Base-by-base conservation (phyloP, 2,113 vertebrate genomes). In the Eubucco bourcierii region DNA sequence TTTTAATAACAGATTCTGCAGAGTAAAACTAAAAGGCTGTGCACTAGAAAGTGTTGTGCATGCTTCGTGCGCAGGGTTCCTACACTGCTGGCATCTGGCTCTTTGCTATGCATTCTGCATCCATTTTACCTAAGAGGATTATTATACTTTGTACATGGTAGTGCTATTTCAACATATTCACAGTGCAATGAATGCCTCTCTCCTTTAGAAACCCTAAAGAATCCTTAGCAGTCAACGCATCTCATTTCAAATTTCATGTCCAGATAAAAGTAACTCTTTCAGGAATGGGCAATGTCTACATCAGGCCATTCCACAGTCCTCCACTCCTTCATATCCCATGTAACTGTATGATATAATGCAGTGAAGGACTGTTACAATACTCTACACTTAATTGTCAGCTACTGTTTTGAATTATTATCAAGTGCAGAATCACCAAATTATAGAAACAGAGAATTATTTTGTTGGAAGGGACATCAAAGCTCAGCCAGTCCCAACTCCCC, bases 371-470 rank as follows among this genome's bases (percentile, higher is more conserved):
- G 37, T 87, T 89, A 72, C 33, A 70, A 66, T 50, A 55, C 21
- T 65, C 76, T 94, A 90, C 77, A 64, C 34, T 85, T 95, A 94
- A 95, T 80, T 95, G 61, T 73, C 70, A 83, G 84, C 10, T 80
- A 44, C 58, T 80, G 52, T 82, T 90, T 86, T 59, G 37, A 90
- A 93, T 52, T 29, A 85, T 70, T 53, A 8, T 33, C 71, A 76
- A 64, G 33, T 39, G 31, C 13, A 90, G 10, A 39, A 39, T 39
- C 37, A 39, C 37, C 10, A 11, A 39, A 39, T 39, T 11, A 39
- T 9, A 39, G 9, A 39, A 39, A 11, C 37, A 39, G 9, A 39
- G 11, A 39, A 39, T 11, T 11, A 39, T 37, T 37, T 8, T 7
- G 37, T 37, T 37, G 37, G 37, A 37, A 37, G 37, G 37, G 37